phyloP scores from a whole-genome alignment of 2,113 vertebrate species.

The Nibea coibor region DNA sequence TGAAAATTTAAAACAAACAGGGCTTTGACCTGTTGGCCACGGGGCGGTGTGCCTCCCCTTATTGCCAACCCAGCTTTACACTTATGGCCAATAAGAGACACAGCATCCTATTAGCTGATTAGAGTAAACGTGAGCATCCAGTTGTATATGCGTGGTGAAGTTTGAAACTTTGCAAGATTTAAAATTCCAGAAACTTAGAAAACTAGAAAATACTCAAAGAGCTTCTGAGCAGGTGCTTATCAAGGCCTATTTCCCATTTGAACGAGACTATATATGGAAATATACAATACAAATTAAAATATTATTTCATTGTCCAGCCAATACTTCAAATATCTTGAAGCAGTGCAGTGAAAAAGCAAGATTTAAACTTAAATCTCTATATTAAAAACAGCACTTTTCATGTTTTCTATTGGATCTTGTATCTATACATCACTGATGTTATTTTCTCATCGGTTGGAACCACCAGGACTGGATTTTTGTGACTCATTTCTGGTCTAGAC shows the following conservation, averaged over 20 bases:
- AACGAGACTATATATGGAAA: not conserved
- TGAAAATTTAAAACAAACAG: constrained; percentile 79
- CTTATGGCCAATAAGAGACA: not conserved
- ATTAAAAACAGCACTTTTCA: no score
- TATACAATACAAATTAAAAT: not conserved
- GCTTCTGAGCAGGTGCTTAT: not conserved
- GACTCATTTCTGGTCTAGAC: constrained; percentile 2
- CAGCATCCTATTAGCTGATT: not conserved
- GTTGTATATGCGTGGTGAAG: no score
- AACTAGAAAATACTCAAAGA: not conserved
- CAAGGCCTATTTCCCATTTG: not conserved
- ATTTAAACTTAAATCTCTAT: no score
- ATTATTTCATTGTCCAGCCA: not conserved
- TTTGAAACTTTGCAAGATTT: not conserved
- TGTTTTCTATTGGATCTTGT: no score
- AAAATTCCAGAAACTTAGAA: not conserved
- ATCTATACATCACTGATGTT: no score
- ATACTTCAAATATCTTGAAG: not conserved
- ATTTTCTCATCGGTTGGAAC: not conserved
- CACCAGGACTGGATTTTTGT: constrained; percentile 7
- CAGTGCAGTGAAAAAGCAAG: not conserved
- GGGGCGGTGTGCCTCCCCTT: constrained; percentile 69
- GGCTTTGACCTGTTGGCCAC: constrained; percentile 83
- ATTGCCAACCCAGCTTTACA: constrained; percentile 3
- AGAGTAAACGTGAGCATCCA: not conserved